A percentile compares a stretch with the other conserved stretches of the same genome.
These are phyloP conservation scores for Setophaga kirtlandii DNA, from an alignment of 2,113 vertebrate genomes.

Conservation along the genomic window DNA sequence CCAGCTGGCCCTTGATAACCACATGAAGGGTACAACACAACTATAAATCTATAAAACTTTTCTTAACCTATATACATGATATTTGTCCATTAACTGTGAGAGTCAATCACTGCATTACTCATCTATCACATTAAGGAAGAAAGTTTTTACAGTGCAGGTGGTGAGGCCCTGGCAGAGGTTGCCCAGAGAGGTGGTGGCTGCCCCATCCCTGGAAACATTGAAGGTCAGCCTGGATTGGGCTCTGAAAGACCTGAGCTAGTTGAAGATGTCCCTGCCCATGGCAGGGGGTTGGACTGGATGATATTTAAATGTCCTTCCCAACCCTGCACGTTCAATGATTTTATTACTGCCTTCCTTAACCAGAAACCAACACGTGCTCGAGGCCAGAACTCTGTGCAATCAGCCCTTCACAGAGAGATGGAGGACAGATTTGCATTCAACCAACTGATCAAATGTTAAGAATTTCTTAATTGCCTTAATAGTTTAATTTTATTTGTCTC, in stretches of 20 bases:
- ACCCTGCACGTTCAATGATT: neutral
- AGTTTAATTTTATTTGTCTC: conserved; percentile 81
- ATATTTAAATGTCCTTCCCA: neutral
- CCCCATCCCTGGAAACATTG: neutral
- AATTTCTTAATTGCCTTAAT: conserved; percentile 78
- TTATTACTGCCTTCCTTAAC: neutral
- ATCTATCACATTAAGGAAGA: neutral
- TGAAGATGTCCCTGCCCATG: neutral
- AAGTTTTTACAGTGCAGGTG: neutral
- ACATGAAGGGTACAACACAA: too few relatives aligned
- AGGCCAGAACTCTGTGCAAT: conserved; percentile 16
- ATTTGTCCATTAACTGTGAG: too few relatives aligned
- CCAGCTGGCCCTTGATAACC: too few relatives aligned
- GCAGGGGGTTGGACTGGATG: neutral
- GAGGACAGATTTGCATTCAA: conserved; percentile 71
- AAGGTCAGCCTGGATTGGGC: accelerated
- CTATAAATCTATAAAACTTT: too few relatives aligned
- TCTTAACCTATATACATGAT: too few relatives aligned
- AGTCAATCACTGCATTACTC: too few relatives aligned
- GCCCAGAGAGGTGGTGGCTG: neutral
- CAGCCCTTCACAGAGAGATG: conserved; percentile 50
- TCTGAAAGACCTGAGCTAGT: neutral
- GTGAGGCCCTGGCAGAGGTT: neutral
- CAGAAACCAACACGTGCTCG: neutral
- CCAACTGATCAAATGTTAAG: conserved; percentile 74